Evolutionary conservation across 2,888 invertebrate genomes (phyloP).

Genomic region (Caenorhabditis drosophilae): DNA sequence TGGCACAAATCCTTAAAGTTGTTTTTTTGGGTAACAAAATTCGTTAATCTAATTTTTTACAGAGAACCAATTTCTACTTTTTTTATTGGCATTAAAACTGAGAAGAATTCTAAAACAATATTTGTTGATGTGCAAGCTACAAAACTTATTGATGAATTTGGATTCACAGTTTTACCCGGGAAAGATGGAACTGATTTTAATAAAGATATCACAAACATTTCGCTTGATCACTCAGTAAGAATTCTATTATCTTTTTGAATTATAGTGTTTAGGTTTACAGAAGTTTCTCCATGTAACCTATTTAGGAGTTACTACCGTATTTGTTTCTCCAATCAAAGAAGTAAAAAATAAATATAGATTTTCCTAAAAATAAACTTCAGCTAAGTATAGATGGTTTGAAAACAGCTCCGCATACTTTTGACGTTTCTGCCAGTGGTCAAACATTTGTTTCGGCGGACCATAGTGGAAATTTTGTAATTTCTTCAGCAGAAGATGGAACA

Average conservation of each 20-base stretch:
- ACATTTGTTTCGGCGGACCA: constrained; percentile 15
- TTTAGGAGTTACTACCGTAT: constrained; percentile 12
- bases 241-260: not conserved
- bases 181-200: constrained; percentile 5
- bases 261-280: constrained; percentile 5
- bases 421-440: constrained; percentile 5
- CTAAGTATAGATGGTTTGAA: constrained; percentile 6
- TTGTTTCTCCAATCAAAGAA: constrained; percentile 12
- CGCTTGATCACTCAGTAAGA: constrained; percentile 15
- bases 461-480: constrained; percentile 15
- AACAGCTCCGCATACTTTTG: constrained; percentile 14
- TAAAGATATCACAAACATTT: constrained; percentile 7
- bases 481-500: not conserved
- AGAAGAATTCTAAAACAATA: not conserved
- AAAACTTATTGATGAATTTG: constrained; percentile 31
- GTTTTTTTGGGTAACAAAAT: not conserved
- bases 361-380: too few relatives aligned
- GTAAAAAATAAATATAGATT: not conserved
- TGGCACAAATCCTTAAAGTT: constrained; percentile 25
- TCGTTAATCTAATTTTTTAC: not conserved
- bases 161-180: constrained; percentile 21
- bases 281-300: constrained; percentile 21
- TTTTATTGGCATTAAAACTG: constrained; percentile 11
- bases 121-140: constrained; percentile 28
- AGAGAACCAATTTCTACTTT: constrained; percentile 25